phyloP scores from a whole-genome alignment of 2,797 vertebrate species.

The Sebastes itinus region DNA sequence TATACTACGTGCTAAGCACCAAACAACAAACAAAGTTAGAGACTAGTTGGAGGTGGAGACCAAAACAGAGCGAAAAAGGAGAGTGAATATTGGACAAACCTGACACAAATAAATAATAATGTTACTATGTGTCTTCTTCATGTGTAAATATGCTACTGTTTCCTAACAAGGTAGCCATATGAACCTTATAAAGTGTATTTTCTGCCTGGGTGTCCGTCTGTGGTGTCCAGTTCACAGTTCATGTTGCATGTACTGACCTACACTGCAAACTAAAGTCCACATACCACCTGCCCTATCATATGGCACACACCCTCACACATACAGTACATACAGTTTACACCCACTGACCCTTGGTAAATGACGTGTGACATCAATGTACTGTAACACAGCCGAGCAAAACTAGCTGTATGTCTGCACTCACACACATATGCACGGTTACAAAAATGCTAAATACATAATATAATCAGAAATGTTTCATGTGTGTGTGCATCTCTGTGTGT shows the following conservation, averaged over 20 bases:
- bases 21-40: neutral
- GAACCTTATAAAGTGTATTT: neutral
- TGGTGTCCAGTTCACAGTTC: slow-evolving; percentile 56
- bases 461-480: neutral
- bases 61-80: neutral
- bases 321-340: slow-evolving; percentile 3
- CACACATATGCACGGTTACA: neutral
- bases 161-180: neutral
- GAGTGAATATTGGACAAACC: neutral
- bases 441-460: neutral
- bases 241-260: slow-evolving; percentile 29
- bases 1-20: neutral
- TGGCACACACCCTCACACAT: slow-evolving; percentile 9
- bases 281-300: slow-evolving; percentile 38
- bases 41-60: neutral
- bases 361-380: neutral
- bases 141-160: too few relatives aligned
- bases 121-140: neutral
- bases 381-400: neutral
- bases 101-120: neutral
- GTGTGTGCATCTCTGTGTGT: neutral
- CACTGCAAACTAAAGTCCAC: slow-evolving; percentile 39
- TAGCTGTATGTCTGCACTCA: neutral
- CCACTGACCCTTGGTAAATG: slow-evolving; percentile 29
- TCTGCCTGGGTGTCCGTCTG: slow-evolving; percentile 17